Conservation (phyloP, 2,888 invertebrate genomes). For the Heteropelma amictum region DNA sequence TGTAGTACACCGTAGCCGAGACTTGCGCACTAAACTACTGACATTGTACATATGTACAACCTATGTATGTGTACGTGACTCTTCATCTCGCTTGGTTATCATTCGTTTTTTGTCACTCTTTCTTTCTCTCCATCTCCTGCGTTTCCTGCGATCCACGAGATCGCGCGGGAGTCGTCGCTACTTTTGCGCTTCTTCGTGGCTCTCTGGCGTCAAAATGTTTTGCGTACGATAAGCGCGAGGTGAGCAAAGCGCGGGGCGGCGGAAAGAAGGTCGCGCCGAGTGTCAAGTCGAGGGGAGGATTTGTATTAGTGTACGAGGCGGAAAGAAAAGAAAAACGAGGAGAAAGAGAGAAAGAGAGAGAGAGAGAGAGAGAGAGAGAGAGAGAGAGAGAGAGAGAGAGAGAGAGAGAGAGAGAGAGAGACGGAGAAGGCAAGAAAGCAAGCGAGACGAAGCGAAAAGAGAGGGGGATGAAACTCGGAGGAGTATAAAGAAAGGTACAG, state of each 20-base stretch:
- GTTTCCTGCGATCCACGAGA: not conserved
- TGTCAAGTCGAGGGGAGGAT: slow-evolving; percentile 45
- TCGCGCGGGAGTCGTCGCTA: slow-evolving; percentile 19
- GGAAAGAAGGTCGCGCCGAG: slow-evolving; percentile 56
- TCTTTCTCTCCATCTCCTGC: not conserved
- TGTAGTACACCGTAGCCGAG: slow-evolving; percentile 19
- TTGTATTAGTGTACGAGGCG: too few relatives aligned
- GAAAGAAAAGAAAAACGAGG: not conserved
- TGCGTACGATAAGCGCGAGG: slow-evolving; percentile 37
- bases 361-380: slow-evolving; percentile 9
- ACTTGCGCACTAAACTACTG: slow-evolving; percentile 31
- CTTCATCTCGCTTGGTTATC: not conserved
- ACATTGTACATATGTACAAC: slow-evolving; percentile 24
- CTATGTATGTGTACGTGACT: slow-evolving; percentile 17
- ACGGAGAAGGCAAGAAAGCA: not conserved
- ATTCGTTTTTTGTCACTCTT: not conserved
- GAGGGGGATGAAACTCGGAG: too few relatives aligned
- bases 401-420: not conserved
- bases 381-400: not conserved
- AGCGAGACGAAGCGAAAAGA: not conserved
- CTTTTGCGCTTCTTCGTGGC: slow-evolving; percentile 33
- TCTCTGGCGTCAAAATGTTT: slow-evolving; percentile 46
- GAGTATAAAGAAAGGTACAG: too few relatives aligned
- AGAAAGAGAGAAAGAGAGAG: not conserved
- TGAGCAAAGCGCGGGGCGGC: slow-evolving; percentile 12